Evolutionary conservation across 2,888 invertebrate species (phyloP), one percentile per base, ranked within the genome.

Genomic region (Bellardia bayeri): DNA sequence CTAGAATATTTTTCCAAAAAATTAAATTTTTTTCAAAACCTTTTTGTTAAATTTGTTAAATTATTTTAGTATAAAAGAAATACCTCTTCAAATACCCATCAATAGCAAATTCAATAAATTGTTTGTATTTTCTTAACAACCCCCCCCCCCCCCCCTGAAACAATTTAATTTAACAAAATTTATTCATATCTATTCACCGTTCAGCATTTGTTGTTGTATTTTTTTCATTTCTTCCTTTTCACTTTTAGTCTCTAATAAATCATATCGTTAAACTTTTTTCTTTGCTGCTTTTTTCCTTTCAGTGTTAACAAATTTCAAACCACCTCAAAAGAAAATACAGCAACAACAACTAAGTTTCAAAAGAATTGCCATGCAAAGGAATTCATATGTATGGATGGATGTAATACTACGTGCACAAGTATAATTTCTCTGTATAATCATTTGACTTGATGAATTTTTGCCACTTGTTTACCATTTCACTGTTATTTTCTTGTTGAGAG

Each of bases 381-480:
- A 68, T 68, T 6, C 42, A 49, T 68, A n/a, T 3, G 11, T 49
- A 69, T 51, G 16, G 45, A 66, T 33, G n/a, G 54, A 14, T 4
- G 3, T 14, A 11, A 2, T 64, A 23, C 8, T 45, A 40, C 40
- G 45, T 58, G 11, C 56, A 56, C 40, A 58, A 45, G 49, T 33
- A 14, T 56, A 45, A 40, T 37, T 56, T 68, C 63, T 23, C n/a
- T 63, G 33, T 78, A 37, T 54, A 63, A 6, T 54, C 49, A 54
- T 82, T 66, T 40, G 23, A 37, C 33, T 66, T 58, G 45, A 56
- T 45, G 37, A 37, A 23, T 49, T 75, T 71, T 79, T 87, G 68
- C 84, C 84, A 87, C 87, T 87, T 87, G 84, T 87, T 84, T 87
- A 84, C 87, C 78, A 84, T 84, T 87, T 86, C 58, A 69, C 78